These are phyloP conservation scores for Nephrotoma guestfalica DNA, from an alignment of 2,888 invertebrate species.

Conservation along the genomic window DNA sequence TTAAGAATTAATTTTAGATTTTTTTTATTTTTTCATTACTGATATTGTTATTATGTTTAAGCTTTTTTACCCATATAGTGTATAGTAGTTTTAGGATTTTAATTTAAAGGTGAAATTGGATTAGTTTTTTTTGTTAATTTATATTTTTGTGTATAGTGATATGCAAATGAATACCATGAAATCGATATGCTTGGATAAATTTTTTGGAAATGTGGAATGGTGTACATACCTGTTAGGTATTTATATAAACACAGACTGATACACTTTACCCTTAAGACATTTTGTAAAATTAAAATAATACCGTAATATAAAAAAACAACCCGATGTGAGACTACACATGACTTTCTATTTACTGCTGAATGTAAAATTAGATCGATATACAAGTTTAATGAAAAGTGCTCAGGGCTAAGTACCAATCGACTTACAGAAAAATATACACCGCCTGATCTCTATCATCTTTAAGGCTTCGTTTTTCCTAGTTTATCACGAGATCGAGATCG, in stretches of 20 bases:
- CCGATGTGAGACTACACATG: too few species aligned
- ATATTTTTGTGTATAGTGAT: not conserved
- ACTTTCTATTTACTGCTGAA: too few species aligned
- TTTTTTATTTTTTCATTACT: not conserved
- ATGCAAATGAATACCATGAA: not conserved
- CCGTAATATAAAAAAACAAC: not conserved
- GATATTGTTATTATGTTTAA: not conserved
- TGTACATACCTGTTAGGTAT: not conserved
- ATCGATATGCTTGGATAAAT: not conserved
- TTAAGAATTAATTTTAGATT: not conserved
- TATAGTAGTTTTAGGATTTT: not conserved
- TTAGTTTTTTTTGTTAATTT: not conserved
- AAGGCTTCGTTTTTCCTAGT: too few species aligned
- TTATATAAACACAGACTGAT: not conserved
- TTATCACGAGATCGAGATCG: too few species aligned
- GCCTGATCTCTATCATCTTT: too few species aligned
- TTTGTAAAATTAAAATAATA: not conserved
- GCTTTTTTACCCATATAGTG: not conserved
- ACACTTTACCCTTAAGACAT: not conserved
- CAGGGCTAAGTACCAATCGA: too few species aligned
- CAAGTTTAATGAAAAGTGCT: too few species aligned
- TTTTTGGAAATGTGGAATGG: not conserved
- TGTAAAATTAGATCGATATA: too few species aligned
- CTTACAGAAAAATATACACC: too few species aligned
- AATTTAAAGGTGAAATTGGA: not conserved